phyloP scores from a whole-genome alignment of 2,113 vertebrate species.

The Grammomys surdaster region DNA sequence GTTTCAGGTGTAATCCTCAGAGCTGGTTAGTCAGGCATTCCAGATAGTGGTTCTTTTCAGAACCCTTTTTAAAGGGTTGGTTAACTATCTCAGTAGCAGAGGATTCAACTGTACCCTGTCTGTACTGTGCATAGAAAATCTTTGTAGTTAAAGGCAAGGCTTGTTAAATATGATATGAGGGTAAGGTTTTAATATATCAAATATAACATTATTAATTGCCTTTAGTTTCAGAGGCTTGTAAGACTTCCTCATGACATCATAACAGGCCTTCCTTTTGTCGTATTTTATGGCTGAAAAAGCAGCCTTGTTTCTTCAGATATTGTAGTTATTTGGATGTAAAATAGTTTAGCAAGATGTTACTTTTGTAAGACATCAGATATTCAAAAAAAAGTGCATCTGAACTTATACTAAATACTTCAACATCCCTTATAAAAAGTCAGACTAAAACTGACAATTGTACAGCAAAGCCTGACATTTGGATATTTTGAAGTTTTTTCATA shows the following conservation, averaged over 20 bases:
- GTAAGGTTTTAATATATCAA: conserved; percentile 97
- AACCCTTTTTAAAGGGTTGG: conserved; percentile 99
- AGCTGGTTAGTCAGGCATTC: conserved; percentile 99
- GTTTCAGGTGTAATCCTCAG: conserved; percentile 99
- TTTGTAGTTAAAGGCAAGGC: conserved; percentile 99
- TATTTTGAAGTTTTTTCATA: conserved; percentile 93
- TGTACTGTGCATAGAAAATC: conserved; percentile 99
- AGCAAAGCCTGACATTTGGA: conserved; percentile 92
- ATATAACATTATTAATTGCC: conserved; percentile 99
- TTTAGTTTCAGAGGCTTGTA: conserved; percentile 99
- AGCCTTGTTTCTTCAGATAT: conserved; percentile 99
- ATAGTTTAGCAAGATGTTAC: conserved; percentile 99
- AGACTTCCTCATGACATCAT: conserved; percentile 98
- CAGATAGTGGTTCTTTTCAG: conserved; percentile 99
- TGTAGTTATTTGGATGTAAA: conserved; percentile 99
- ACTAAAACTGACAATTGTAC: conserved; percentile 91
- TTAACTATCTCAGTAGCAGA: conserved; percentile 98
- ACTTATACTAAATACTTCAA: conserved; percentile 96
- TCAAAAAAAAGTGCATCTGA: conserved; percentile 95
- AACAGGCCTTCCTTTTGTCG: conserved; percentile 99
- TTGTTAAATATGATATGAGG: conserved; percentile 99
- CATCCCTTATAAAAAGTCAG: conserved; percentile 97
- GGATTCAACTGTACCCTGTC: conserved; percentile 95
- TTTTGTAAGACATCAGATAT: conserved; percentile 99
- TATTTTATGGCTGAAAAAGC: conserved; percentile 99